Percentiles rank a stretch among this genome's conserved stretches.
phyloP scores from a whole-genome alignment of 2,113 vertebrate genomes.

The Condylura cristata region DNA sequence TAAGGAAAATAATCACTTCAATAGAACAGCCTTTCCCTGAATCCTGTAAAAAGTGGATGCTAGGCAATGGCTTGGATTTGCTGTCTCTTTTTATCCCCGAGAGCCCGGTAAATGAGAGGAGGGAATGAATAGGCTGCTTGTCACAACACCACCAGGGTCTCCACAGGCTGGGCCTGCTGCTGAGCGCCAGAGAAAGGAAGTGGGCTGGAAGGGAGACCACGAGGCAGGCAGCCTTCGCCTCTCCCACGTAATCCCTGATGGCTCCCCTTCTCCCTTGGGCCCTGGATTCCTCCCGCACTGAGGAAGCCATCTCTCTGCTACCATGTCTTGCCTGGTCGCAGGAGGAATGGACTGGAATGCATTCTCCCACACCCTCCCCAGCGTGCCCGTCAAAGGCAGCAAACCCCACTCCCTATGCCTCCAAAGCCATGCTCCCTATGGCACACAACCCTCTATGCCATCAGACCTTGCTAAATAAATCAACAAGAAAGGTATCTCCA shows the following conservation, averaged over 20 bases:
- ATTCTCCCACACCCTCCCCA: not conserved
- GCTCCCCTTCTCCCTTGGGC: not conserved
- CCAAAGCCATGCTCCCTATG: not conserved
- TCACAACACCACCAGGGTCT: conserved; percentile 53
- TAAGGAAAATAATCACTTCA: conserved; percentile 32
- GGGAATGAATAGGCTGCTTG: conserved; percentile 71
- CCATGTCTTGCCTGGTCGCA: not conserved
- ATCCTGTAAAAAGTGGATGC: conserved; percentile 53
- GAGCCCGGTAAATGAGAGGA: conserved; percentile 34
- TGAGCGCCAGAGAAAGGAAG: not conserved
- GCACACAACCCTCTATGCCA: not conserved
- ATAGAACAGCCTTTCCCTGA: conserved; percentile 35
- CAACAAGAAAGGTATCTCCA: conserved; percentile 31
- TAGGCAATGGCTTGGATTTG: conserved; percentile 63
- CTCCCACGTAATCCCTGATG: not conserved
- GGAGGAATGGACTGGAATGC: accelerated
- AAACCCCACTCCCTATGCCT: not conserved
- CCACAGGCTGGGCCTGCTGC: conserved; percentile 24
- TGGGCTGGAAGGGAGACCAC: not conserved
- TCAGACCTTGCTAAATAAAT: conserved; percentile 33
- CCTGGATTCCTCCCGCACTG: not conserved
- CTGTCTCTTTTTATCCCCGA: conserved; percentile 60
- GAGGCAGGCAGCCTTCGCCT: not conserved
- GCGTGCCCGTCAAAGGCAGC: not conserved
- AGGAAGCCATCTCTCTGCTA: not conserved